Conservation (phyloP, 2,113 vertebrate species). For the Thamnophis sirtalis region DNA sequence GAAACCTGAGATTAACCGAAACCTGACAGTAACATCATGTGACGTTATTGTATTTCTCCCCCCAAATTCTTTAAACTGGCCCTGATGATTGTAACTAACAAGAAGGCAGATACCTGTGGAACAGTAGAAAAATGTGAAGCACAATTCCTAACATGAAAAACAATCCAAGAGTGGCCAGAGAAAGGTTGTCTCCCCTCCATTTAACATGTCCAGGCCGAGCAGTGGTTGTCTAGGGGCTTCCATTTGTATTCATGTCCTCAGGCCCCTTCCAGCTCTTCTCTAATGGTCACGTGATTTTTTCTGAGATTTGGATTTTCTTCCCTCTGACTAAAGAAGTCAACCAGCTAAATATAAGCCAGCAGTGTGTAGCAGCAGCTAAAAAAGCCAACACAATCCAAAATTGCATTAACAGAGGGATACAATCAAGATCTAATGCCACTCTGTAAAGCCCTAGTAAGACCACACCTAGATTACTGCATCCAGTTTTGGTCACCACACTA, state of each 20-base stretch:
- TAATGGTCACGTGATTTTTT: not conserved
- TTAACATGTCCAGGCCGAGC: accelerated
- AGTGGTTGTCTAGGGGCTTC: not conserved
- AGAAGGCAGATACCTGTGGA: not conserved
- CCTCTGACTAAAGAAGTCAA: not conserved
- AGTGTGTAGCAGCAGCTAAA: too few species aligned
- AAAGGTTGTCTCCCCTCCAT: not conserved
- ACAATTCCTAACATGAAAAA: too few species aligned
- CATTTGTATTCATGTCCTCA: not conserved
- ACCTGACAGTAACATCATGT: too few species aligned
- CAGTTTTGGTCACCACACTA: too few species aligned
- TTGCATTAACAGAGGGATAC: too few species aligned
- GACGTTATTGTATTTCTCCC: not conserved
- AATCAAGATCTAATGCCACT: too few species aligned
- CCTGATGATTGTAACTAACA: not conserved
- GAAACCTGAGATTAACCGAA: too few species aligned
- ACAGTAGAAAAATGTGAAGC: not conserved
- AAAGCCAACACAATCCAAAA: too few species aligned
- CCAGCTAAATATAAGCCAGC: too few species aligned
- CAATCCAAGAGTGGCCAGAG: not conserved
- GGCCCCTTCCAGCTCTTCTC: not conserved
- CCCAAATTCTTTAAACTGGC: not conserved
- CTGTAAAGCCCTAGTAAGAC: too few species aligned
- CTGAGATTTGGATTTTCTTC: too few species aligned
- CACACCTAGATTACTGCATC: too few species aligned